Evolutionary conservation across 2,888 invertebrate species (phyloP), one percentile per base, ranked within the genome.

Genomic region (Phragmatobia fuliginosa): DNA sequence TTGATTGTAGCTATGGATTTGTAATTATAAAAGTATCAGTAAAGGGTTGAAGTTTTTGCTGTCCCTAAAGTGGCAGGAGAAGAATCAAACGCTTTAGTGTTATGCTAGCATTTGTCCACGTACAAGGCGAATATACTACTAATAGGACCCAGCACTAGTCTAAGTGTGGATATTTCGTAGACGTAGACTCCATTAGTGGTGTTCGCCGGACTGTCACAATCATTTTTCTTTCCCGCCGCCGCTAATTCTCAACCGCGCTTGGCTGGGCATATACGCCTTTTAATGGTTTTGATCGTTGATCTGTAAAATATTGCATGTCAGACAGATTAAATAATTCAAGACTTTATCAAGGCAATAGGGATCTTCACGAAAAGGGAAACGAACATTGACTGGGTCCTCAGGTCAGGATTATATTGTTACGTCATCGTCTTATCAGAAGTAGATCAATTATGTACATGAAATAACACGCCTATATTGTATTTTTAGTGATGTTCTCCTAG

Each of bases 171-270:
- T 91, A 91, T 94, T 93, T 93, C 92, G 93, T 92, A 92, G 92
- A 92, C 90, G 93, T 91, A 92, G 93, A 92, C 93, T 94, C 95
- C 95, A 95, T 95, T 95, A 95, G 93, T 88, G 91, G 87, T 91
- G 92, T 91, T 92, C 94, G 94, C 92, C 91, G 94, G 94, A 94
- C 94, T 95, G 95, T 95, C 95, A 94, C 95, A 94, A 94, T 94
- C 94, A 95, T 95, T 95, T 94, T 95, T 95, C 94, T 95, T 95
- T 93, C 91, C 92, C 94, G 93, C 92, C 91, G 92, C 91, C 88
- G 93, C 94, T 94, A 94, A 95, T 94, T 94, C 94, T 92, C 92
- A 89, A 90, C 90, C 89, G 87, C 94, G 94, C 91, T 94, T 90
- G 92, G 93, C 90, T 92, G 94, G 85, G 79, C 90, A 85, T 83